A percentile compares a stretch with the other conserved stretches of the same genome.
Conservation (phyloP, 2,888 invertebrate genomes). For the Cataglyphis albicans region DNA sequence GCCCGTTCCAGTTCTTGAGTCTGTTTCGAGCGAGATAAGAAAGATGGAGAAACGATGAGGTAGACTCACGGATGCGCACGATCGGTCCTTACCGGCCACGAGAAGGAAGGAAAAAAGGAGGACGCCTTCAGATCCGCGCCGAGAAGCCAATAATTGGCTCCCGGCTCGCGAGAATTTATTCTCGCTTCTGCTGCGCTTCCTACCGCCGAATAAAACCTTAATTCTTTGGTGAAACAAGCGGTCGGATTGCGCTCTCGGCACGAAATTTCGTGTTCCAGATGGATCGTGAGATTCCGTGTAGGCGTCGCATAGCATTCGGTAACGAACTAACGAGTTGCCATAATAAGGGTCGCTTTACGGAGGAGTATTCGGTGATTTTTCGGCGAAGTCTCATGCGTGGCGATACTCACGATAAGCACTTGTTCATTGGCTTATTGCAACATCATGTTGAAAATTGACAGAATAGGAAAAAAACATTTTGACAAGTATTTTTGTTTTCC, state of each 20-base stretch:
- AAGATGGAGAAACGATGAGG: background rate
- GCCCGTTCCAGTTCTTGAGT: conserved; percentile 57
- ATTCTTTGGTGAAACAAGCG: conserved; percentile 70
- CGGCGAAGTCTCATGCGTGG: conserved; percentile 25
- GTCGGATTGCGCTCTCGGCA: conserved; percentile 36
- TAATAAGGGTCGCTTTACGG: conserved; percentile 38
- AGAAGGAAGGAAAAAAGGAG: conserved; percentile 1
- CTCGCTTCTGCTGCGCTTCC: conserved; percentile 24
- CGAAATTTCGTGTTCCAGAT: conserved; percentile 56
- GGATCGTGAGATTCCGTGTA: conserved; percentile 48
- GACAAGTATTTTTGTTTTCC: conserved; percentile 14
- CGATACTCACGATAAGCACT: conserved; percentile 34
- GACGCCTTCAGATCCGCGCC: conserved; percentile 60
- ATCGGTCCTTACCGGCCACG: conserved; percentile 31
- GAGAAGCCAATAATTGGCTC: conserved; percentile 72
- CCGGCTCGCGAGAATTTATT: conserved; percentile 69
- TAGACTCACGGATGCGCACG: conserved; percentile 12
- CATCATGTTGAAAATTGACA: conserved; percentile 26
- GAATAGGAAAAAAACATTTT: background rate
- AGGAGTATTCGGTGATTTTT: conserved; percentile 47
- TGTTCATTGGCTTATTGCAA: conserved; percentile 31
- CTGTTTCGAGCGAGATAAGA: conserved; percentile 18
- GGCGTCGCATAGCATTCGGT: conserved; percentile 60
- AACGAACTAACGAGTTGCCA: conserved; percentile 60
- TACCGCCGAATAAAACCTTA: conserved; percentile 69